Evolutionary conservation across 1,140 invertebrate species (phyloP), one percentile per base, ranked within the genome.

Genomic region (Dryas iulia): DNA sequence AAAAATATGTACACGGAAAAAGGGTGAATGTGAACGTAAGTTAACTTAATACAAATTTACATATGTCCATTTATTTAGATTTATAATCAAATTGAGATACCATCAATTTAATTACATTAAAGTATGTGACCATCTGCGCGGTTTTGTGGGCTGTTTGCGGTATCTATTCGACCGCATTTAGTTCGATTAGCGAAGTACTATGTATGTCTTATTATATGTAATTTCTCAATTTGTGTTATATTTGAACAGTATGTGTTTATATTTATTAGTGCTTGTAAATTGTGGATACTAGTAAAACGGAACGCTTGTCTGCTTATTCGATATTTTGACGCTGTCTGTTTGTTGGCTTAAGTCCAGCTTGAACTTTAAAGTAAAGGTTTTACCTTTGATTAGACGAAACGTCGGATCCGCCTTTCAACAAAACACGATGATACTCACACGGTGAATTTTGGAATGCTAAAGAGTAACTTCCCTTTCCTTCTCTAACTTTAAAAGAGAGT

Each of bases 61-160:
- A 30, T 11, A 8, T 47, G 18, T 5, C 21, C 3, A 21, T 10
- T 47, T 0, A 14, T 39, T 47, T 10, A 47, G 8, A 47, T 47
- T 47, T 47, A 21, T 47, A 21, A 8, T 11, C 2, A 10, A 39
- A n/a, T 47, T 7, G 21, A 47, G 39, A 47, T 59, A 12, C 2
- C 30, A 31, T 58, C 53, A 56, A 56, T 72, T 72, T 62, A 73
- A 66, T 73, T 63, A 72, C 31, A 67, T 64, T 57, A 62, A 57
- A 52, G 53, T 35, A 66, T 73, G 63, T 35, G 65, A 61, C 62
- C 35, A 35, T 35, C 66, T 65, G 57, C 59, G 63, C 57, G 59
- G 57, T 61, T 59, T 30, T 56, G 61, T 56, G 57, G 35, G 39
- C 24, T 33, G 53, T 67, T 66, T 73, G 71, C 59, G 71, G 71